Percentiles rank a stretch among this genome's conserved stretches.
These are phyloP conservation scores for Panthera uncia DNA, from an alignment of 2,113 vertebrate genomes.

Conservation along the genomic window DNA sequence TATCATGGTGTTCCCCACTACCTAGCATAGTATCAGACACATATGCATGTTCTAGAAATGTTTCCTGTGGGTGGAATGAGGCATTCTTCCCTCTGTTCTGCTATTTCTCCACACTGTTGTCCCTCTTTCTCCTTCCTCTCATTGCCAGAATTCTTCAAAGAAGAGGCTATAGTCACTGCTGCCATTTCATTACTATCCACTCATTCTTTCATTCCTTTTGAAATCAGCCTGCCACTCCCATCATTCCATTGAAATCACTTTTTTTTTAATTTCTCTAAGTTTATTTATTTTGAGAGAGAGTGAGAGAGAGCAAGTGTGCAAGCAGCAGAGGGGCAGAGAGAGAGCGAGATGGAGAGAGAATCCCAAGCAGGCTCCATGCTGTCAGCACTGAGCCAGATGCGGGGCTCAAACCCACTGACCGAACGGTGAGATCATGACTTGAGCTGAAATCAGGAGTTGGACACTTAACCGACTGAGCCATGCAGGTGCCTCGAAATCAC, in stretches of 20 bases:
- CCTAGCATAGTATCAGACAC: background rate
- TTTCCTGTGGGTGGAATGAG: background rate
- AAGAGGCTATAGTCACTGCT: background rate
- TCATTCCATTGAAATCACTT: slow-evolving; percentile 18
- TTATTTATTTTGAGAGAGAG: too few species aligned
- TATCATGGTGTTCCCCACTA: background rate
- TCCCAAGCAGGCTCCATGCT: too few species aligned
- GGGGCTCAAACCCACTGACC: too few species aligned
- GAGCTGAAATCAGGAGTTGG: too few species aligned
- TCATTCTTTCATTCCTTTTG: slow-evolving; percentile 6
- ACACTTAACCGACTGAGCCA: too few species aligned
- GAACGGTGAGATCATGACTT: too few species aligned
- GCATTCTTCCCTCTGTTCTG: background rate
- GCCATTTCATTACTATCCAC: background rate
- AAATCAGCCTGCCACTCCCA: slow-evolving; percentile 16
- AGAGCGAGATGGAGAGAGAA: too few species aligned
- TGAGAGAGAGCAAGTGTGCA: too few species aligned
- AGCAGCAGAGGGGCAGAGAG: too few species aligned
- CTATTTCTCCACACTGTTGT: background rate
- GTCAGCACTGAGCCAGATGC: too few species aligned
- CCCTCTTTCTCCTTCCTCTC: background rate
- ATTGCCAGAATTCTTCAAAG: slow-evolving; percentile 36
- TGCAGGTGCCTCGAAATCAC: background rate
- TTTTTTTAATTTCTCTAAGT: background rate
- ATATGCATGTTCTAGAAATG: background rate